Conservation (phyloP, 2,113 vertebrate species). For the Aptenodytes patagonicus region DNA sequence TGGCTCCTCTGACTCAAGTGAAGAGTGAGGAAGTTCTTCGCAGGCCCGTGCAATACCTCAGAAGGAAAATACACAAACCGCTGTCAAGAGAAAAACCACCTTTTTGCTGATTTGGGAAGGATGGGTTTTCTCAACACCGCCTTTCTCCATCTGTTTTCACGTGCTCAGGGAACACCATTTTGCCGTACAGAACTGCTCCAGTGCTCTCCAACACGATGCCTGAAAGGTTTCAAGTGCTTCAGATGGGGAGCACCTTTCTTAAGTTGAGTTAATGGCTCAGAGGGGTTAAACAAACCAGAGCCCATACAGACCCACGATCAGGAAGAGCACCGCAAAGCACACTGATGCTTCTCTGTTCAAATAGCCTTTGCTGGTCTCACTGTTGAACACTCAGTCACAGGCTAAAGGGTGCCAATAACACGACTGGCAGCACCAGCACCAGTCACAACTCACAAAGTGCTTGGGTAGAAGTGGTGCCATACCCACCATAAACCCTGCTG, state of each 20-base stretch:
- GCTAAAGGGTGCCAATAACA: neutral
- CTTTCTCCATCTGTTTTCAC: neutral
- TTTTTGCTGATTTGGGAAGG: neutral
- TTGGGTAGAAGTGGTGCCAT: neutral
- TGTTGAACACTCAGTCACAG: neutral
- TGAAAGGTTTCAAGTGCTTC: neutral
- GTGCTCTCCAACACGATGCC: rapidly evolving
- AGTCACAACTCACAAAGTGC: neutral
- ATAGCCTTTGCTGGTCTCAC: neutral
- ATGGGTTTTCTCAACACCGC: neutral
- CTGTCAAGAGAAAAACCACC: neutral
- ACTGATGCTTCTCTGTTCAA: neutral
- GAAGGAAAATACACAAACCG: neutral
- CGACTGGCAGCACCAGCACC: neutral
- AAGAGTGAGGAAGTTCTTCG: neutral
- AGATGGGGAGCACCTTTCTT: neutral
- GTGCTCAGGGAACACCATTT: neutral
- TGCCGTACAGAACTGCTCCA: neutral
- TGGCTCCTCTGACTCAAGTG: neutral
- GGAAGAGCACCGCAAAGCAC: neutral
- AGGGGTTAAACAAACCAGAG: neutral
- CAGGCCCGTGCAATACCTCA: neutral
- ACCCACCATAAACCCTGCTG: neutral
- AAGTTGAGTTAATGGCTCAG: neutral
- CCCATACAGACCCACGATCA: neutral